Evolutionary conservation across 2,888 invertebrate genomes (phyloP).

Genomic region (Microplitis deprimator): DNA sequence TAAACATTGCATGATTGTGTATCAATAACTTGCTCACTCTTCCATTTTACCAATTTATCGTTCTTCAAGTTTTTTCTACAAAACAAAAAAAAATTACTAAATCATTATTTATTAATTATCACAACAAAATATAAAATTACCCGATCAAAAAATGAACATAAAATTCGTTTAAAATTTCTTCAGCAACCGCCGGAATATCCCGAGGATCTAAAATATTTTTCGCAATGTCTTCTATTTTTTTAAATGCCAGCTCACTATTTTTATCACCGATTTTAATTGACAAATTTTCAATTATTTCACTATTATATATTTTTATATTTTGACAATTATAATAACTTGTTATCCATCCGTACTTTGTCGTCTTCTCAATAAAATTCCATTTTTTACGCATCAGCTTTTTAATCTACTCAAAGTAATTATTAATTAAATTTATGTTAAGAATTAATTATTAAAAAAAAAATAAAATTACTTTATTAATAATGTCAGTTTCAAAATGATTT

Average conservation of each 20-base stretch:
- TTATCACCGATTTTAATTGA: slow-evolving; percentile 48
- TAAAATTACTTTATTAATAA: no score
- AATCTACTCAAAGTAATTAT: not conserved
- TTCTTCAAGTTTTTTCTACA: slow-evolving; percentile 38
- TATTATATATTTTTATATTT: not conserved
- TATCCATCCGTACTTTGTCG: slow-evolving; percentile 1
- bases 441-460: not conserved
- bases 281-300: not conserved
- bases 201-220: slow-evolving; percentile 46
- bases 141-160: slow-evolving; percentile 48
- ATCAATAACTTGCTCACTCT: no score
- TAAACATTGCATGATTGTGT: no score
- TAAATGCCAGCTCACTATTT: slow-evolving; percentile 45
- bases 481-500: no score
- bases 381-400: not conserved
- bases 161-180: slow-evolving; percentile 47
- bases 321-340: not conserved
- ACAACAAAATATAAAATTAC: slow-evolving; percentile 35
- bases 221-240: slow-evolving; percentile 43
- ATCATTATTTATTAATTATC: no score
- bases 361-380: not conserved
- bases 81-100: no score
- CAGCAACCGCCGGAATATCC: slow-evolving; percentile 47
- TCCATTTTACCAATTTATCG: not conserved
- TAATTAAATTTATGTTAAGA: not conserved